Percentiles rank a stretch among this genome's conserved stretches.
These are phyloP conservation scores for Sinhomidia bicolor DNA, from an alignment of 2,888 invertebrate genomes.

Conservation along the genomic window DNA sequence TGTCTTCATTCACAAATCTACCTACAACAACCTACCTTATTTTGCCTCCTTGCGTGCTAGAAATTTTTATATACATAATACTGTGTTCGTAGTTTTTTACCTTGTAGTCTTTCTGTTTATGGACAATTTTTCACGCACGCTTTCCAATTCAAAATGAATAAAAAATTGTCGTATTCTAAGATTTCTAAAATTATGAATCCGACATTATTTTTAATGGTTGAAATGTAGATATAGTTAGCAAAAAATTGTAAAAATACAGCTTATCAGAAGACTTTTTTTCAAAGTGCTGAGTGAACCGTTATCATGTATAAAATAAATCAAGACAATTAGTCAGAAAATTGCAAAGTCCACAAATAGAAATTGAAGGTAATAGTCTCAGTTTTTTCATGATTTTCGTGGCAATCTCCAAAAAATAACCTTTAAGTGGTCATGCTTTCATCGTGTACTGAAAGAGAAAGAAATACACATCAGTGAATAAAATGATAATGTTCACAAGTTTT, in stretches of 20 bases:
- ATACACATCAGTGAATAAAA: not conserved
- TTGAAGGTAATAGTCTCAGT: constrained; percentile 15
- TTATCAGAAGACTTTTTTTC: not conserved
- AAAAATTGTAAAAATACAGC: constrained; percentile 10
- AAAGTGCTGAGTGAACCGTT: not conserved
- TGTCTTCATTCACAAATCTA: not conserved
- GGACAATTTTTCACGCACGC: constrained; percentile 52
- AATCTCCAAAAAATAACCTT: not conserved
- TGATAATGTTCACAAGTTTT: not conserved
- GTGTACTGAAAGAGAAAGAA: not conserved
- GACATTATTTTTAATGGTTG: not conserved
- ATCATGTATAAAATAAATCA: not conserved
- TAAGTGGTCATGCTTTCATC: constrained; percentile 13
- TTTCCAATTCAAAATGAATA: constrained; percentile 11
- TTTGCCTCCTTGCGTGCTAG: not conserved
- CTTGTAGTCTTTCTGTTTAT: constrained; percentile 12
- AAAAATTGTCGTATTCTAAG: not conserved
- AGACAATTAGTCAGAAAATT: not conserved
- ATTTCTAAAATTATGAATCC: constrained; percentile 41
- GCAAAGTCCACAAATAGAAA: not conserved
- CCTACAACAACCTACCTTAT: not conserved
- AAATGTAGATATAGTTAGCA: not conserved
- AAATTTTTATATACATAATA: too few species aligned
- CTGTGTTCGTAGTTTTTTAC: not conserved
- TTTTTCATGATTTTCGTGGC: constrained; percentile 51